These are phyloP conservation scores for Drosophila navojoa DNA, from an alignment of 1,140 invertebrate genomes.

Conservation along the genomic window DNA sequence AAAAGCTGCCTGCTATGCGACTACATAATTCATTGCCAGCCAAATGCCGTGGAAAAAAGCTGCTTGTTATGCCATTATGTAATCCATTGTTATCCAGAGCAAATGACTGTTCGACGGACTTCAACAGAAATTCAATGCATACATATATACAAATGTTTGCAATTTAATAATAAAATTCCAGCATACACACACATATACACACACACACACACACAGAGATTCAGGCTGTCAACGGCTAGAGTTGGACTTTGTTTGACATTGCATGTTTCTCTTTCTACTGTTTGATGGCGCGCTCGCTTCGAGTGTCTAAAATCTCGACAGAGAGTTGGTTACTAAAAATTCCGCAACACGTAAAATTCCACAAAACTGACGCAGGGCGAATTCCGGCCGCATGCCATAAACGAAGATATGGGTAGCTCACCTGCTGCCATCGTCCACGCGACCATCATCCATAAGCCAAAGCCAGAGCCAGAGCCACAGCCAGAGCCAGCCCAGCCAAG, in stretches of 20 bases:
- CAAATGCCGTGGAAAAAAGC: conserved; percentile 46
- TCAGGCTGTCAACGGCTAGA: conserved; percentile 19
- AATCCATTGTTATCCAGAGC: conserved; percentile 35
- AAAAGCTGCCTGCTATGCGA: conserved; percentile 56
- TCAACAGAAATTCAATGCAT: conserved; percentile 23
- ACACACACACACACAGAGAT: not conserved
- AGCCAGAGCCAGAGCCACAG: conserved; percentile 1
- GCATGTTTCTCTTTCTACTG: not conserved
- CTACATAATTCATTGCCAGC: conserved; percentile 47
- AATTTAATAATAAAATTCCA: conserved; percentile 60
- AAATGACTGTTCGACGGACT: conserved; percentile 16
- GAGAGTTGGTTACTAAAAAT: conserved; percentile 61
- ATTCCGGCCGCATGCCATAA: conserved; percentile 53
- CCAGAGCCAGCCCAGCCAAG: not conserved
- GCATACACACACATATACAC: conserved; percentile 7
- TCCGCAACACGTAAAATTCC: conserved; percentile 66
- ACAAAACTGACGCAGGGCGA: conserved; percentile 38
- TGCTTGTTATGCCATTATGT: conserved; percentile 58
- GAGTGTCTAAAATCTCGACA: conserved; percentile 38
- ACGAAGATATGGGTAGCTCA: conserved; percentile 14
- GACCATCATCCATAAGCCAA: conserved; percentile 46
- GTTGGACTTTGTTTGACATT: conserved; percentile 39
- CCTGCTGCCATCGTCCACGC: conserved; percentile 9
- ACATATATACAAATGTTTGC: conserved; percentile 42
- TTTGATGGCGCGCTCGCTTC: not conserved